phyloP scores from a whole-genome alignment of 2,888 invertebrate genomes.

The Platerodrilus igneus region DNA sequence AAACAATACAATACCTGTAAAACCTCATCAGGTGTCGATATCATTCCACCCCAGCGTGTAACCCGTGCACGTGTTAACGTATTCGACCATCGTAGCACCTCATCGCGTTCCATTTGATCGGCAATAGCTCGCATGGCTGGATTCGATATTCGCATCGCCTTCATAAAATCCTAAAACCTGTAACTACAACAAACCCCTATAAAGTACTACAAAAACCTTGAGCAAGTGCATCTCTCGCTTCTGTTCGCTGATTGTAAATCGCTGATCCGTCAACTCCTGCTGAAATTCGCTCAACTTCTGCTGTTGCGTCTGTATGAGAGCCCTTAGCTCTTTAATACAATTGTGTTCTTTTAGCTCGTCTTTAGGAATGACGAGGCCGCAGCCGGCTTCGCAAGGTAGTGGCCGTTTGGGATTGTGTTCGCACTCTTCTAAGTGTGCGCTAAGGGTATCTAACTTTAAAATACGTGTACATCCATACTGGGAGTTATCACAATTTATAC shows the following conservation, averaged over 20 bases:
- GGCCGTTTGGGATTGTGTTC: constrained; percentile 92
- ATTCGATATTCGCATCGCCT: constrained; percentile 87
- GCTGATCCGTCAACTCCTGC: constrained; percentile 79
- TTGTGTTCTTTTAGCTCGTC: constrained; percentile 93
- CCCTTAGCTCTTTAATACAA: constrained; percentile 83
- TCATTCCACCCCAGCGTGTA: constrained; percentile 97
- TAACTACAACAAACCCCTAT: background rate
- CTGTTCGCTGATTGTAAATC: constrained; percentile 83
- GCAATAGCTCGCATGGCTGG: constrained; percentile 89
- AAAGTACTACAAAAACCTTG: constrained; percentile 71
- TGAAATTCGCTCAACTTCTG: constrained; percentile 82
- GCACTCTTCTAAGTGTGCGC: constrained; percentile 86
- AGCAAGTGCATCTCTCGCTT: constrained; percentile 82
- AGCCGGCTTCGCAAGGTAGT: constrained; percentile 88
- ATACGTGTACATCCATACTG: constrained; percentile 80
- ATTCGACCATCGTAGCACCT: constrained; percentile 84
- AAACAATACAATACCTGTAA: constrained; percentile 83
- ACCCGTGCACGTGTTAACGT: constrained; percentile 80
- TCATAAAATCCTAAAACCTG: constrained; percentile 76
- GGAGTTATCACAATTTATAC: constrained; percentile 88
- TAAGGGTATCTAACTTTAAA: constrained; percentile 80
- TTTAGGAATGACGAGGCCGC: constrained; percentile 90
- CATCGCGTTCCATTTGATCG: constrained; percentile 92
- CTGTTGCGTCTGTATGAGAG: constrained; percentile 79
- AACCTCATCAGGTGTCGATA: constrained; percentile 93